Evolutionary conservation across 2,797 vertebrate species (phyloP), one percentile per base, ranked within the genome.

Genomic region (Argyrosomus regius): DNA sequence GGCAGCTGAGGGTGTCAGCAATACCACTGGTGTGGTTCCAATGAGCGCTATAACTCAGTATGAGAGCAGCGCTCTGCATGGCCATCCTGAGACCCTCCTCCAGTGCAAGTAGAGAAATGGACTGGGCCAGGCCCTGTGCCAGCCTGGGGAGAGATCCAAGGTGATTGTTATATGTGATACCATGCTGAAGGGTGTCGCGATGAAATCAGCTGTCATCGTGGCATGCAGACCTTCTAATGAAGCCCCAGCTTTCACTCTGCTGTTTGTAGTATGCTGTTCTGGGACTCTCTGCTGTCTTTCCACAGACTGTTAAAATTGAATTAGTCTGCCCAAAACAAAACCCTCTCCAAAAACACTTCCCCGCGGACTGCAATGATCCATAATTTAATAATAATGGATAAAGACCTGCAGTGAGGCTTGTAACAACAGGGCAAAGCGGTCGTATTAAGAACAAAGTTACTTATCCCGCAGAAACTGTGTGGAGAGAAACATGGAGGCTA

Each of bases 171-270:
- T 75, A 86, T 77, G 67, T 48, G 81, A 91, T 86, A 79, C 64
- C 16, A 24, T 1, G 61, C 58, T 75, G 77, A 86, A 77, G 80
- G 77, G 71, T 41, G 53, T 45, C 3, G 57, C 72, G 35, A 7
- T 80, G 80, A 86, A 87, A 84, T 90, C 86, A 85, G 82, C 91
- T 91, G 88, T 90, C 89, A 77, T 20, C 39, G 13, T 59, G 87
- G 87, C 78, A 81, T 50, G 73, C 54, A 76, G 83, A 77, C 66
- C 66, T 65, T 62, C 73, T 87, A 83, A 90, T 83, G 83, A 89
- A 77, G 59, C 76, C 60, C 43, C 43, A 4, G 75, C 75, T 74
- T 77, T 82, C 75, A 16, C 52, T 81, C 78, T 14, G 56, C 86
- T 73, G 85, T 87, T 83, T 70, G 65, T 76, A 80, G 69, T 24